phyloP scores from a whole-genome alignment of 2,888 invertebrate genomes.

The Theretra japonica region DNA sequence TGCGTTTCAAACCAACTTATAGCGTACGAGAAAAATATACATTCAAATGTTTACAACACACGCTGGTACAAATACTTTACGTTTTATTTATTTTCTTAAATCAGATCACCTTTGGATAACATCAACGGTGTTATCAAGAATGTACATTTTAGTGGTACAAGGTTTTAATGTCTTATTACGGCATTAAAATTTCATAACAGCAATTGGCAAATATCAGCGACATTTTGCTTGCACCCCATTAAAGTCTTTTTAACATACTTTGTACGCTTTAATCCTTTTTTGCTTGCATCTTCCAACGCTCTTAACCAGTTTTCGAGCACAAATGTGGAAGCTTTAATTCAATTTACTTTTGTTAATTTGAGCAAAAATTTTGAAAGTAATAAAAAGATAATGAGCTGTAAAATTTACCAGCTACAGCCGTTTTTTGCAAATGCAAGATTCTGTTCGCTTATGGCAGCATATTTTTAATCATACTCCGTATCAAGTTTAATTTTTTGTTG shows the following conservation, averaged over 20 bases:
- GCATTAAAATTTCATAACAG: conserved; percentile 67
- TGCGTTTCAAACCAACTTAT: neutral
- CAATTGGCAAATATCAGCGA: conserved; percentile 57
- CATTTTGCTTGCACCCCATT: conserved; percentile 51
- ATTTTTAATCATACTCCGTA: conserved; percentile 29
- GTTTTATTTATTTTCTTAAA: neutral
- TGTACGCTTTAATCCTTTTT: conserved; percentile 50
- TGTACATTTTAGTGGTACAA: neutral
- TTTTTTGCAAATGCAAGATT: conserved; percentile 28
- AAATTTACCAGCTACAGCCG: conserved; percentile 3
- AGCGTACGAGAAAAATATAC: neutral
- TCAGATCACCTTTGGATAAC: neutral
- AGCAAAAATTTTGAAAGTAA: conserved; percentile 3
- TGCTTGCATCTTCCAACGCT: conserved; percentile 31
- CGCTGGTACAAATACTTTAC: neutral
- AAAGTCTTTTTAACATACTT: conserved; percentile 53
- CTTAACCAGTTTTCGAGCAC: conserved; percentile 29
- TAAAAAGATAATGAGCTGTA: conserved; percentile 9
- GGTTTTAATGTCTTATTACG: conserved; percentile 11
- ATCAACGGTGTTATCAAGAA: neutral
- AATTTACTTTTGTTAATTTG: conserved; percentile 11
- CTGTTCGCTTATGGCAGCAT: neutral
- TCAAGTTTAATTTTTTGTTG: conserved; percentile 29
- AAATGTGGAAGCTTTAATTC: conserved; percentile 36
- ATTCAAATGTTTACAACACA: neutral